These are phyloP conservation scores for Cenopis cana DNA, from an alignment of 2,888 invertebrate genomes.

Conservation along the genomic window DNA sequence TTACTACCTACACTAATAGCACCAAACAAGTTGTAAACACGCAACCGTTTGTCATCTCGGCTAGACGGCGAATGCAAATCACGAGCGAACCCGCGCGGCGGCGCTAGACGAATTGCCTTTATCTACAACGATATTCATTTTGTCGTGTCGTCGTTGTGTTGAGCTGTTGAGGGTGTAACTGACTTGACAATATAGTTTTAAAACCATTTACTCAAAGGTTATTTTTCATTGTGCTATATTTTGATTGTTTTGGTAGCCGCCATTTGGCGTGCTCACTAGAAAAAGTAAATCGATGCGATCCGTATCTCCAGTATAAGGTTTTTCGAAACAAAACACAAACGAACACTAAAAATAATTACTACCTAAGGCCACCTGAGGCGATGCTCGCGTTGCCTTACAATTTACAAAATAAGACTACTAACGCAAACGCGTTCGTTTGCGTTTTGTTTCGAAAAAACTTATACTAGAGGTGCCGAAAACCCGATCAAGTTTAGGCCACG, in stretches of 20 bases:
- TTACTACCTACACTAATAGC: neutral
- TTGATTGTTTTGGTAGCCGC: neutral
- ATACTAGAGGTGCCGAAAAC: no score
- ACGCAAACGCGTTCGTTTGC: no score
- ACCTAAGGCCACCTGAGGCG: no score
- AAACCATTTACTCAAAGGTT: neutral
- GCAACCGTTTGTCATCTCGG: constrained; percentile 55
- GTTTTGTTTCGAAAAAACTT: no score
- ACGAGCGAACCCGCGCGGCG: constrained; percentile 20
- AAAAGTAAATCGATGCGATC: no score
- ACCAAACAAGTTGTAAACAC: neutral
- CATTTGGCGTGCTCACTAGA: neutral
- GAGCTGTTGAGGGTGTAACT: constrained; percentile 3
- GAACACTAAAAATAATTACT: no score
- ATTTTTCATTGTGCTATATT: neutral
- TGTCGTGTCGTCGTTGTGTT: constrained; percentile 16
- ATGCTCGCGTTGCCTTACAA: no score
- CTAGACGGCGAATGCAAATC: constrained; percentile 56
- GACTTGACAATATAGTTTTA: neutral
- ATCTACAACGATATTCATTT: constrained; percentile 18
- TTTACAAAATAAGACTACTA: no score
- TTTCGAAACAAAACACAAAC: no score
- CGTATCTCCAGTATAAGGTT: no score
- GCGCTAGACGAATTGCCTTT: constrained; percentile 18
- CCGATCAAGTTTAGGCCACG: no score